Percentiles rank a stretch among this genome's conserved stretches.
Evolutionary conservation across 2,797 vertebrate species (phyloP).

Genomic region (Dendrocincla fuliginosa): DNA sequence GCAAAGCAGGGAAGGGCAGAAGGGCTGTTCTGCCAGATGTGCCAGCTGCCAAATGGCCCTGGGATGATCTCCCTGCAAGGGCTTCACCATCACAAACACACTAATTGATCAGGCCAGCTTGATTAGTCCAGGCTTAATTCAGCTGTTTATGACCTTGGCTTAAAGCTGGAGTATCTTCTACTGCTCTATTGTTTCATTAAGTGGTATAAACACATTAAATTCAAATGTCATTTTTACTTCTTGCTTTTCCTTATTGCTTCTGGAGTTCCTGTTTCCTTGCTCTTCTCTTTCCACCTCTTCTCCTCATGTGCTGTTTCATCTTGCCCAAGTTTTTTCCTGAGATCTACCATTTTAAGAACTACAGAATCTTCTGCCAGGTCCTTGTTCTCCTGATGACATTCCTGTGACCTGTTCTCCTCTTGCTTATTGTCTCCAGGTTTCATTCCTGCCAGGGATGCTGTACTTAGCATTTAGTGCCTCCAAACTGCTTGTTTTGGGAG

Average conservation of each 20-base stretch:
- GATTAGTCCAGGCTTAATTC: neutral
- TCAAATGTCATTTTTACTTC: neutral
- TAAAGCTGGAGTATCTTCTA: neutral
- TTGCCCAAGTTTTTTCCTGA: neutral
- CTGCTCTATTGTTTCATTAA: neutral
- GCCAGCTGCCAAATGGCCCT: neutral
- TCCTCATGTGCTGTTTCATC: neutral
- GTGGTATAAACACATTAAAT: neutral
- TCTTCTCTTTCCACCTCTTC: neutral
- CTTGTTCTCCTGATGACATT: neutral
- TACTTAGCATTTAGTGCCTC: neutral
- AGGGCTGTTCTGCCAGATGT: neutral
- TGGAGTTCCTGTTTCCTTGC: neutral
- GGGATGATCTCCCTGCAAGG: neutral
- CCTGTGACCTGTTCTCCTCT: rapidly evolving
- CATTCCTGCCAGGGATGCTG: neutral
- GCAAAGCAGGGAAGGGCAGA: neutral
- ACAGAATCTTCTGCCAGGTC: neutral
- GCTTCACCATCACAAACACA: neutral
- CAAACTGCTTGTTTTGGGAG: neutral
- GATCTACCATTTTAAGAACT: neutral
- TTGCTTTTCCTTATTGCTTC: rapidly evolving
- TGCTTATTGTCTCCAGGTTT: neutral
- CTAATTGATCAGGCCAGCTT: neutral
- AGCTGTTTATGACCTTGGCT: neutral